Base-by-base conservation (phyloP, 2,888 invertebrate species). In the Leptogaster cylindrica region DNA sequence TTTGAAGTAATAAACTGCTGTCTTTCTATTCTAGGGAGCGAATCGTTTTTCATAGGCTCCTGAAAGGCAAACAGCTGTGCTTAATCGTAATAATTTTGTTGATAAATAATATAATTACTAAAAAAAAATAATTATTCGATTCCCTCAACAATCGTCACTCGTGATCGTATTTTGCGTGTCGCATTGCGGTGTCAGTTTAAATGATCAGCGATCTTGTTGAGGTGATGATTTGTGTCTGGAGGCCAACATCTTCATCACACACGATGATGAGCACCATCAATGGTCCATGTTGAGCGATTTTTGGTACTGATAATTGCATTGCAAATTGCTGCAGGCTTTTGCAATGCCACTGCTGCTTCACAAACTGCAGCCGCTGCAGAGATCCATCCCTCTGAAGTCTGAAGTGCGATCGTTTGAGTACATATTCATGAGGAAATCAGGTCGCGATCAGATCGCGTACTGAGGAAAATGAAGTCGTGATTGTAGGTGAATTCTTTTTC, bases 401-500 rank as follows among this genome's bases (percentile, higher is more conserved):
- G 14, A 16, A n/a, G n/a, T n/a, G n/a, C n/a, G n/a, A 7, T 48
- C 23, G 23, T 20, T n/a, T 48, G 48, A 12, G 48, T 7, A 12
- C 25, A 41, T 27, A 48, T 27, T 16, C 61, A 18, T 61, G 41
- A 51, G 61, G 66, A 66, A 68, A 68, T 66, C 65, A 44, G 67
- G 61, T 63, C 68, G 66, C n/a, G n/a, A n/a, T n/a, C n/a, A 66
- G 68, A 68, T 68, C 23, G 52, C 50, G 55, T 61, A 44, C 16
- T 16, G 20, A n/a, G 28, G 28, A 61, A 28, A 61, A 61, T 44
- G 28, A 12, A 61, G 44, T 61, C 61, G 61, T 61, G 68, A 52
- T 52, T 55, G 52, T 68, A 65, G 68, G 68, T 68, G 66, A 68
- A 66, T 68, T 51, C 61, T 41, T 61, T 66, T 65, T 66, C n/a